Evolutionary conservation across 2,888 invertebrate genomes (phyloP), one percentile per base, ranked within the genome.

Genomic region (Dicranocentrus wangi): DNA sequence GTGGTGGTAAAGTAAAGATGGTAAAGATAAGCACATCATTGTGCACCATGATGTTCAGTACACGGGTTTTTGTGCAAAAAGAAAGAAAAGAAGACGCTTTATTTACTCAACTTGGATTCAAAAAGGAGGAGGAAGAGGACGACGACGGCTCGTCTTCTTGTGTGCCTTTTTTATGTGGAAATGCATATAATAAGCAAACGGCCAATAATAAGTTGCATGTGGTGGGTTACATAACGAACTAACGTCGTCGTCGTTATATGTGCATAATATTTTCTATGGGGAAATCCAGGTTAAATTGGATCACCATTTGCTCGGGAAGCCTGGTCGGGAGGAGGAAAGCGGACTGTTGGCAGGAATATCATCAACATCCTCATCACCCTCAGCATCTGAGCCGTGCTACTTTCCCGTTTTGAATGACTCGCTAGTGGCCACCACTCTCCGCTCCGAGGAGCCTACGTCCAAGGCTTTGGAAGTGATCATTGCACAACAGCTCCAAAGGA

Each of bases 211-310:
- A n/a, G 3, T 32, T 32, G 32, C 32, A 32, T 32, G 32, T 32
- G 10, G 10, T n/a, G n/a, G n/a, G n/a, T n/a, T n/a, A n/a, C n/a
- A n/a, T n/a, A n/a, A n/a, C n/a, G n/a, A n/a, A n/a, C n/a, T n/a
- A 47, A 47, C 13, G 2, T n/a, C 10, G 19, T 55, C 15, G 19
- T 55, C 55, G 19, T 23, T 19, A 3, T 55, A 32, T 32, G 28
- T n/a, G 17, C 28, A 3, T 58, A 1, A 7, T 65, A 39, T 55
- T 70, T 76, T 27, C 21, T 39, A 63, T 63, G 81, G 66, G 42
- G 42, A 53, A 65, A 70, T 63, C 21, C 80, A 84, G 84, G 81
- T 78, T 66, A 84, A 82, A 68, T 81, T 84, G 78, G 84, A 84
- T 60, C 73, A 78, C 51, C 84, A 84, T 75, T 78, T 84, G 71